A percentile compares a stretch with the other conserved stretches of the same genome.
These are phyloP conservation scores for Pasiphila rectangulata DNA, from an alignment of 2,888 invertebrate genomes.

Conservation along the genomic window DNA sequence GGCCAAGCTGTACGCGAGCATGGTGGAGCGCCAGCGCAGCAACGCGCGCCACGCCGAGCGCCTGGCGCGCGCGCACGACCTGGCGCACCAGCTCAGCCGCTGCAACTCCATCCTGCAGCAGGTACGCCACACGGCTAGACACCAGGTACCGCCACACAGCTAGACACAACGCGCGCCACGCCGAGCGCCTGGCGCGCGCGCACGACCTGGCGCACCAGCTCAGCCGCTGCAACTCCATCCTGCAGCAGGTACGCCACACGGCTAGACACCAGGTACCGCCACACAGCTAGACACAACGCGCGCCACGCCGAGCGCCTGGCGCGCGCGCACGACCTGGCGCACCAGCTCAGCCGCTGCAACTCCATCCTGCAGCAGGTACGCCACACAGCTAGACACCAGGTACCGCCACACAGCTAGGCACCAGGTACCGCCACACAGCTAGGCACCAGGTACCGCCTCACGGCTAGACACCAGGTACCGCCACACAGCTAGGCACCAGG, in stretches of 20 bases:
- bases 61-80: conserved; percentile 89
- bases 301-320: conserved; percentile 92
- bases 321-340: conserved; percentile 90
- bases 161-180: conserved; percentile 92
- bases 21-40: conserved; percentile 90
- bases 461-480: no score
- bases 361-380: conserved; percentile 82
- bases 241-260: conserved; percentile 81
- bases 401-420: conserved; percentile 80
- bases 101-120: conserved; percentile 88
- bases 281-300: conserved; percentile 91
- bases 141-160: conserved; percentile 82
- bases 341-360: conserved; percentile 90
- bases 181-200: conserved; percentile 91
- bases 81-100: conserved; percentile 89
- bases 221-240: conserved; percentile 88
- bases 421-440: no score
- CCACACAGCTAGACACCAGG: no score
- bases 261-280: no score
- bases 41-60: conserved; percentile 93
- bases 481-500: no score
- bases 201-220: conserved; percentile 91
- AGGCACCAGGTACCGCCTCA: no score
- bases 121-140: conserved; percentile 83
- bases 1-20: conserved; percentile 83